These are phyloP conservation scores for Spea hammondii DNA, from an alignment of 2,797 vertebrate species.

Conservation along the genomic window DNA sequence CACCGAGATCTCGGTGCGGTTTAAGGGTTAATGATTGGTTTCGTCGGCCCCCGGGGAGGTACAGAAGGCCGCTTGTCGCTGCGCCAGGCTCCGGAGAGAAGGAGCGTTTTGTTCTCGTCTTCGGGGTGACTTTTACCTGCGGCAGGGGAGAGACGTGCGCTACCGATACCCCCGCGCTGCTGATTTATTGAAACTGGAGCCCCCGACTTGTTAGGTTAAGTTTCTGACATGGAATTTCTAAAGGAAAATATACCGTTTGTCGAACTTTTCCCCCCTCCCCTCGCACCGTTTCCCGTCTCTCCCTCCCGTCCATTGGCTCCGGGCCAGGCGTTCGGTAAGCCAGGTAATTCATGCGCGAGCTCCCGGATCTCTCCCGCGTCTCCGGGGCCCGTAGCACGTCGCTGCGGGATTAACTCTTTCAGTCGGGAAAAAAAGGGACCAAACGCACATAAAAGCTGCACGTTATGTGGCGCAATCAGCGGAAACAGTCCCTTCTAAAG, in stretches of 20 bases:
- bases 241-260: slow-evolving; percentile 65
- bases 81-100: slow-evolving; percentile 59
- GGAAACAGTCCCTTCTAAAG: background rate
- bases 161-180: slow-evolving; percentile 56
- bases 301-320: slow-evolving; percentile 32
- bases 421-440: background rate
- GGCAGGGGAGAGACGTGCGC: slow-evolving; percentile 53
- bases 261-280: background rate
- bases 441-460: background rate
- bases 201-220: slow-evolving; percentile 58
- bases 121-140: slow-evolving; percentile 61
- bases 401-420: background rate
- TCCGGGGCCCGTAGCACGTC: background rate
- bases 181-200: slow-evolving; percentile 68
- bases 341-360: slow-evolving; percentile 15
- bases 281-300: background rate
- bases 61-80: slow-evolving; percentile 61
- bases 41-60: slow-evolving; percentile 55
- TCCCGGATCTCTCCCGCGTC: background rate
- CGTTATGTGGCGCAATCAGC: background rate
- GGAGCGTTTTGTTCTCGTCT: slow-evolving; percentile 62
- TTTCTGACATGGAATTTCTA: slow-evolving; percentile 65
- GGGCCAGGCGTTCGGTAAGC: slow-evolving; percentile 59
- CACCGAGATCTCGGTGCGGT: background rate
- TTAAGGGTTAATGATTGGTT: slow-evolving; percentile 29